These are phyloP conservation scores for Diplodus sargus DNA, from an alignment of 2,797 vertebrate species.

Conservation along the genomic window DNA sequence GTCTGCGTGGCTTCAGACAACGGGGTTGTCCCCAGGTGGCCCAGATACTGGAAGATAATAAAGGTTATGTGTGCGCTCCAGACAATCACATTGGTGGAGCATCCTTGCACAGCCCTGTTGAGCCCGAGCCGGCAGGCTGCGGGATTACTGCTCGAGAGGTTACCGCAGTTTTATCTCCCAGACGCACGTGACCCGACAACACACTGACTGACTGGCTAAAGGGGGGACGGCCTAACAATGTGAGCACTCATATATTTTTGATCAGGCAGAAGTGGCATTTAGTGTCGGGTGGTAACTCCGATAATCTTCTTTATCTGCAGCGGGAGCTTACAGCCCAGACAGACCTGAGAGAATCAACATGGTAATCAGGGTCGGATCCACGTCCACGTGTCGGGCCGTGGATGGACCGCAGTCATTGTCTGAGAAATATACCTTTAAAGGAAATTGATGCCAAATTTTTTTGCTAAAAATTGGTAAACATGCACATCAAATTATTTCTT, in stretches of 20 bases:
- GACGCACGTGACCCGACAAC: background rate
- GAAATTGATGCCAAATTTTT: too few relatives aligned
- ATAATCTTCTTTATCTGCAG: background rate
- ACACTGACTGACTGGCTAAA: too few relatives aligned
- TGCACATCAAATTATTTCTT: background rate
- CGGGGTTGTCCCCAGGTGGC: conserved; percentile 55
- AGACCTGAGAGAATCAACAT: background rate
- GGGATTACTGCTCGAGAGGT: conserved; percentile 56
- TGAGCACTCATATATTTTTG: background rate
- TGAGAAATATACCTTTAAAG: background rate
- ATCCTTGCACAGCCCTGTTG: conserved; percentile 30
- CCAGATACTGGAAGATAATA: conserved; percentile 59
- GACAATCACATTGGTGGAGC: conserved; percentile 40
- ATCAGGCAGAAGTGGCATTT: background rate
- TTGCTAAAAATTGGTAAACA: too few relatives aligned
- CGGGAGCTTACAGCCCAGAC: background rate
- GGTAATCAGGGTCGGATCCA: background rate
- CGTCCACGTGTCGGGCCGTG: background rate
- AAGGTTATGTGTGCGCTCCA: conserved; percentile 52
- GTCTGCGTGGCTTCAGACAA: conserved; percentile 55
- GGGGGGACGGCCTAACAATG: too few relatives aligned
- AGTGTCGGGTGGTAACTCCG: background rate
- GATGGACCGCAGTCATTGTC: background rate
- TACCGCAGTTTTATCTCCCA: conserved; percentile 33
- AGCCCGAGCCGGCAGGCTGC: conserved; percentile 34